Evolutionary conservation across 2,888 invertebrate genomes (phyloP).

Genomic region (Acheta domesticus): DNA sequence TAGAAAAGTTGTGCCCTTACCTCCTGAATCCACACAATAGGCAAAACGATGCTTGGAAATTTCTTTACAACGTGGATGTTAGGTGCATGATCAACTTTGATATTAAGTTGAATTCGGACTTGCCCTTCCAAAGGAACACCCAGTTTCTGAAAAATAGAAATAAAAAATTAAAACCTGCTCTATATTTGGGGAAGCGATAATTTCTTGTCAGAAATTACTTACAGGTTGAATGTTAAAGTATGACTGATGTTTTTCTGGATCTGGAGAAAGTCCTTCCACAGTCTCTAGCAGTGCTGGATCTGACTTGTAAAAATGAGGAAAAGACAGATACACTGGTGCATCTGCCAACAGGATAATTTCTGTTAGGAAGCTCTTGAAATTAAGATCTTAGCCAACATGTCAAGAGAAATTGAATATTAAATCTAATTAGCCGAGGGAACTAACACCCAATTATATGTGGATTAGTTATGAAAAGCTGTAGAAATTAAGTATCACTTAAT

Average conservation of each 20-base stretch:
- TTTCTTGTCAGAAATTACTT: conserved; percentile 44
- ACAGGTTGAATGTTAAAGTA: conserved; percentile 85
- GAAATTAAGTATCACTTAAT: no score
- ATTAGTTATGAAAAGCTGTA: no score
- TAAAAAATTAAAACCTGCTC: not conserved
- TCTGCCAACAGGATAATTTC: conserved; percentile 50
- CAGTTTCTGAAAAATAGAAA: conserved; percentile 62
- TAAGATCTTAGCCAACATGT: no score
- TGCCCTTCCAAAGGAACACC: conserved; percentile 81
- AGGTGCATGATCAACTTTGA: conserved; percentile 72
- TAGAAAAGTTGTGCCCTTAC: conserved; percentile 47
- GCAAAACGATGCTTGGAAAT: conserved; percentile 77
- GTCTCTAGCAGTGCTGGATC: conserved; percentile 63
- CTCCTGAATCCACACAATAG: conserved; percentile 88
- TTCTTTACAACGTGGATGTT: conserved; percentile 68
- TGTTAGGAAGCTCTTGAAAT: no score
- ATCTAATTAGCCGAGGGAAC: no score
- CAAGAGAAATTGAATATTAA: no score
- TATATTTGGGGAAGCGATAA: not conserved
- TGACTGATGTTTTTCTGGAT: conserved; percentile 65
- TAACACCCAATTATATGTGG: no score
- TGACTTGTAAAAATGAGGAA: conserved; percentile 84
- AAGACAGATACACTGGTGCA: conserved; percentile 84
- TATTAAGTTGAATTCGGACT: conserved; percentile 75
- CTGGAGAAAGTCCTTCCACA: conserved; percentile 70